These are phyloP conservation scores for Lates calcarifer DNA, from an alignment of 2,113 vertebrate species.

Conservation along the genomic window DNA sequence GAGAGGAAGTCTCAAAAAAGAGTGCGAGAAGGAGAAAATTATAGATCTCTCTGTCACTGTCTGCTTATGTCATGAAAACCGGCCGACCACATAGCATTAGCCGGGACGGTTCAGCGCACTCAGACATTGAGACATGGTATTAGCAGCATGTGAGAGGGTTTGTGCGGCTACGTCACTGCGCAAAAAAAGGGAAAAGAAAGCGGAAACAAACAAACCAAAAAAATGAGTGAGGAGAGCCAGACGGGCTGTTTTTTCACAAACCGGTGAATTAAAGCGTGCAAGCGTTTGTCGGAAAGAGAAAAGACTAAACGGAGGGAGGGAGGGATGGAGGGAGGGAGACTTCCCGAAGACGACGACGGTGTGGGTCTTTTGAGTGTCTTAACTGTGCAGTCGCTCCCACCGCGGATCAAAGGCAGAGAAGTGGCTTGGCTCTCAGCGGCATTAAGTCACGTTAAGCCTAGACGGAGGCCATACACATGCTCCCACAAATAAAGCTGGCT, in stretches of 20 bases:
- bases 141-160: constrained; percentile 50
- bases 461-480: constrained; percentile 76
- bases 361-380: constrained; percentile 73
- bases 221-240: not conserved
- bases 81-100: constrained; percentile 65
- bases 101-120: constrained; percentile 38
- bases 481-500: constrained; percentile 76
- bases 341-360: constrained; percentile 58
- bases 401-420: constrained; percentile 77
- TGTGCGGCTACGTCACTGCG: constrained; percentile 32
- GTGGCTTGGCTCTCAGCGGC: constrained; percentile 70
- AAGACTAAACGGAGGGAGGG: constrained; percentile 13
- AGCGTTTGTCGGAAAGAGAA: constrained; percentile 28
- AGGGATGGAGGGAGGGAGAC: constrained; percentile 9
- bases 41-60: constrained; percentile 72
- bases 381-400: constrained; percentile 64
- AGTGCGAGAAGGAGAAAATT: constrained; percentile 73
- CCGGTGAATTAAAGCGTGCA: constrained; percentile 20
- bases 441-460: constrained; percentile 78
- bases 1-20: constrained; percentile 66
- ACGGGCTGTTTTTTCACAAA: constrained; percentile 16
- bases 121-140: constrained; percentile 64
- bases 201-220: constrained; percentile 7
- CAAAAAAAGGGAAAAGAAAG: not conserved
- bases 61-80: constrained; percentile 78